A percentile compares a stretch with the other conserved stretches of the same genome.
Conservation (phyloP, 2,113 vertebrate species). For the Sapayoa aenigma region DNA sequence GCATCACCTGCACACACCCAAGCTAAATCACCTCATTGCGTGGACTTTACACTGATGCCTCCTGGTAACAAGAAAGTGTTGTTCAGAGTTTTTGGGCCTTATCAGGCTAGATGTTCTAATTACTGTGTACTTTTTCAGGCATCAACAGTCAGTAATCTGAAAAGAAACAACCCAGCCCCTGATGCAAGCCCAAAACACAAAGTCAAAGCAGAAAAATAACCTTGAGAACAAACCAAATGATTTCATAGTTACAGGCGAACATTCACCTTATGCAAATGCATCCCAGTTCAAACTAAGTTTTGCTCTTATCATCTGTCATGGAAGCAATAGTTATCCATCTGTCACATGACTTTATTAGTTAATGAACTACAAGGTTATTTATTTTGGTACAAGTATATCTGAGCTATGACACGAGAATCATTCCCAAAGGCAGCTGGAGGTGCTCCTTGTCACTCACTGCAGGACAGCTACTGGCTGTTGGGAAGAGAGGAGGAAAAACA, state of each 20-base stretch:
- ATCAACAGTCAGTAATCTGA: not conserved
- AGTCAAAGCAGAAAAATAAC: not conserved
- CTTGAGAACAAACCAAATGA: not conserved
- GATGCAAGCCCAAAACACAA: not conserved
- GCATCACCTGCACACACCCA: conserved; percentile 42
- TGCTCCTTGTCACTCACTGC: not conserved
- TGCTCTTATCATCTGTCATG: not conserved
- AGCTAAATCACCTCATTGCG: not conserved
- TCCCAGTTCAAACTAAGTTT: not conserved
- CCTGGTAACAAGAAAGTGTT: conserved; percentile 13
- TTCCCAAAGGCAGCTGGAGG: not conserved
- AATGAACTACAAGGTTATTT: not conserved
- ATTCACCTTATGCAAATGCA: not conserved
- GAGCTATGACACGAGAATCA: not conserved
- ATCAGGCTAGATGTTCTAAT: not conserved
- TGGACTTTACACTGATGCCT: not conserved
- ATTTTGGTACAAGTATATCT: not conserved
- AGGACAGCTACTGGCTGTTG: not conserved
- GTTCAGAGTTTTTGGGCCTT: not conserved
- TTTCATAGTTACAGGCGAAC: not conserved
- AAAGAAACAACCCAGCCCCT: not conserved
- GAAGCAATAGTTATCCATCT: not conserved
- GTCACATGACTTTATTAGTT: not conserved
- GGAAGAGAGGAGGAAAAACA: not conserved
- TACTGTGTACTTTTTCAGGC: not conserved